phyloP scores from a whole-genome alignment of 2,797 vertebrate genomes.

The Paguma larvata region DNA sequence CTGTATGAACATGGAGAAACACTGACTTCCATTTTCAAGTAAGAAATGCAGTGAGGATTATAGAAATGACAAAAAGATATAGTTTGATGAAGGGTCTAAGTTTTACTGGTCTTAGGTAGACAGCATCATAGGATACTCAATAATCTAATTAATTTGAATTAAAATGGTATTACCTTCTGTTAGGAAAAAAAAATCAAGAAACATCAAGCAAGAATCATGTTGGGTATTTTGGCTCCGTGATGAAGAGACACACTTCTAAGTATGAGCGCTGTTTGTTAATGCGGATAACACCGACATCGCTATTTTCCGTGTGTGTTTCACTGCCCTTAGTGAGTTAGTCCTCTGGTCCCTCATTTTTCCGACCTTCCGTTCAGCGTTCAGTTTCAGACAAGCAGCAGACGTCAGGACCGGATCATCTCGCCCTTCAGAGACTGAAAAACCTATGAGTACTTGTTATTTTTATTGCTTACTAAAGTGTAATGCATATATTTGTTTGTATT shows the following conservation, averaged over 20 bases:
- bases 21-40: not conserved
- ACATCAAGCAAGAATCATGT: not conserved
- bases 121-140: not conserved
- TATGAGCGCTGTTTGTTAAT: not conserved
- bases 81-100: not conserved
- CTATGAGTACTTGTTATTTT: conserved; percentile 36
- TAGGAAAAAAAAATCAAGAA: not conserved
- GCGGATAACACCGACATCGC: not conserved
- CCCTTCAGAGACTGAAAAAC: not conserved
- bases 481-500: conserved; percentile 46
- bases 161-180: not conserved
- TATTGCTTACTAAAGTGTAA: conserved; percentile 49
- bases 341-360: not conserved
- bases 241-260: not conserved
- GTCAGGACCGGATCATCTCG: not conserved
- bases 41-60: not conserved
- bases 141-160: not conserved
- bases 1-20: too few relatives aligned
- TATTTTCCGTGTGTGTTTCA: not conserved
- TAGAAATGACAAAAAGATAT: too few relatives aligned
- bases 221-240: not conserved
- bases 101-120: not conserved
- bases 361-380: not conserved
- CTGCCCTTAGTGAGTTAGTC: not conserved
- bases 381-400: conserved; percentile 4